A percentile compares a stretch with the other conserved stretches of the same genome.
These are phyloP conservation scores for human DNA, from an alignment of 2,113 vertebrate genomes.

Conservation along the genomic window GRCh38 chr9:81183001-81183500, in stretches of 20 bases:
- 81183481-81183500: slow-evolving; percentile 44
- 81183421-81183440: slow-evolving; percentile 13
- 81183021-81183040: background rate
- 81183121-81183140: background rate
- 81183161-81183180: background rate
- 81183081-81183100: background rate
- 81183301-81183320: background rate
- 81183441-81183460: slow-evolving; percentile 37
- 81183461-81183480: slow-evolving; percentile 35
- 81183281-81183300: background rate
- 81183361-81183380: slow-evolving; percentile 35
- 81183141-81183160: background rate
- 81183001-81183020: background rate
- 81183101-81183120: background rate
- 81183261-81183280: background rate
- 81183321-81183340: slow-evolving; percentile 38
- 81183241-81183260: background rate
- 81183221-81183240: background rate
- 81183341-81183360: background rate
- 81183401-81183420: slow-evolving; percentile 45
- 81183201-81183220: background rate
- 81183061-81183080: background rate
- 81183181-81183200: background rate
- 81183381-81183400: slow-evolving; percentile 26
- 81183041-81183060: background rate